A percentile compares a stretch with the other conserved stretches of the same genome.
These are phyloP conservation scores for Ptilodon capucinus DNA, from an alignment of 2,888 invertebrate species.

Conservation along the genomic window DNA sequence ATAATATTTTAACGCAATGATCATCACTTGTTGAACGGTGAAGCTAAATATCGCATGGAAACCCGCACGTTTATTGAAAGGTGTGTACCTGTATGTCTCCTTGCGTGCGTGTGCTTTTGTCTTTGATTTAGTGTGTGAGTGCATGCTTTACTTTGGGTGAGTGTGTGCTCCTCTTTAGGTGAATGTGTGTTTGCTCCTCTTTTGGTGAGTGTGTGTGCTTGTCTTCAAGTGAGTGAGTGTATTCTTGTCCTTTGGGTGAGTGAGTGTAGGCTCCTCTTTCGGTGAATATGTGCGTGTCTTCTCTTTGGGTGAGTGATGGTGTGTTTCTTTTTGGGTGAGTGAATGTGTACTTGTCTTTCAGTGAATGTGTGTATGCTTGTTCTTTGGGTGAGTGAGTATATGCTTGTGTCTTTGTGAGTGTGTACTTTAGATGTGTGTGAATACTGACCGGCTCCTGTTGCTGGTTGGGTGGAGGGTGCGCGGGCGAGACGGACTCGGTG, in stretches of 20 bases:
- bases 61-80: too few species aligned
- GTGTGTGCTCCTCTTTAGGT: neutral
- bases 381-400: neutral
- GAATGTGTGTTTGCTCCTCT: too few species aligned
- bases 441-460: constrained; percentile 55
- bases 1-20: too few species aligned
- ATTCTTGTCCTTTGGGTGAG: neutral
- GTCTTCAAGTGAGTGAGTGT: neutral
- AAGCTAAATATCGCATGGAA: too few species aligned
- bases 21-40: too few species aligned
- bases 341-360: neutral
- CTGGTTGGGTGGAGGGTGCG: constrained; percentile 51
- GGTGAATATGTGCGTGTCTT: constrained; percentile 9
- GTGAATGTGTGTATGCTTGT: neutral
- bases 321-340: neutral
- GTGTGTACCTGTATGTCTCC: neutral
- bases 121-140: neutral
- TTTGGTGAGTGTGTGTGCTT: neutral
- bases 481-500: constrained; percentile 59
- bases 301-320: neutral
- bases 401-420: neutral
- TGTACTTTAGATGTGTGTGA: neutral
- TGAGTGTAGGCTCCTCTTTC: constrained; percentile 41
- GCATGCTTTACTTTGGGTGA: neutral
- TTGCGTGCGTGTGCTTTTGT: neutral